These are phyloP conservation scores for Cheilosia pagana DNA, from an alignment of 2,888 invertebrate species.

Conservation along the genomic window DNA sequence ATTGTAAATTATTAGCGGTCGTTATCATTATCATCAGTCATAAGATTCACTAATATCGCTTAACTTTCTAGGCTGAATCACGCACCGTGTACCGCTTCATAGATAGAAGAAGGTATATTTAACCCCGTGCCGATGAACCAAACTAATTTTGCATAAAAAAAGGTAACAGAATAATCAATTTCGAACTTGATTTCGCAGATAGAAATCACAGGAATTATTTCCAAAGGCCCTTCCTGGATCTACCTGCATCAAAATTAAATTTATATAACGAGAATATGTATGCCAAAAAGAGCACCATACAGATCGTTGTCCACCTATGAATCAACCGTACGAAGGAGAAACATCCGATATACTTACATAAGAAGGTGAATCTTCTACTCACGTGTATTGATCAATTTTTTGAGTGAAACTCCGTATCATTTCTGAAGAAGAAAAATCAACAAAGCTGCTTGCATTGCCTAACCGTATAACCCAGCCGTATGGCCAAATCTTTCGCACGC, in stretches of 20 bases:
- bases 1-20: no score
- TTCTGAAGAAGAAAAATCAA: conserved; percentile 32
- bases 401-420: conserved; percentile 45
- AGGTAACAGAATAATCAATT: no score
- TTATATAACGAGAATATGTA: conserved; percentile 16
- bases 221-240: conserved; percentile 1
- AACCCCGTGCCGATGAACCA: no score
- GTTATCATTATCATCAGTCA: no score
- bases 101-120: no score
- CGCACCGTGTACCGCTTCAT: no score
- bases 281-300: conserved; percentile 12
- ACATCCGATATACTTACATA: conserved; percentile 27
- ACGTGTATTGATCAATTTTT: conserved; percentile 57
- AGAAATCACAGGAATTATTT: conserved; percentile 44
- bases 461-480: not conserved
- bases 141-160: no score
- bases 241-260: conserved; percentile 12
- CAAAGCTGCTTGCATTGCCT: conserved; percentile 15
- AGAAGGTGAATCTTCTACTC: conserved; percentile 41
- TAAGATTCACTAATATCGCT: no score
- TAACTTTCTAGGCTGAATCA: no score
- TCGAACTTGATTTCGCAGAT: conserved; percentile 13
- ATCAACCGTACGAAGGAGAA: not conserved
- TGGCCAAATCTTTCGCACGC: conserved; percentile 37
- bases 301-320: not conserved